phyloP scores from a whole-genome alignment of 2,113 vertebrate genomes.

The Grallaria varia region DNA sequence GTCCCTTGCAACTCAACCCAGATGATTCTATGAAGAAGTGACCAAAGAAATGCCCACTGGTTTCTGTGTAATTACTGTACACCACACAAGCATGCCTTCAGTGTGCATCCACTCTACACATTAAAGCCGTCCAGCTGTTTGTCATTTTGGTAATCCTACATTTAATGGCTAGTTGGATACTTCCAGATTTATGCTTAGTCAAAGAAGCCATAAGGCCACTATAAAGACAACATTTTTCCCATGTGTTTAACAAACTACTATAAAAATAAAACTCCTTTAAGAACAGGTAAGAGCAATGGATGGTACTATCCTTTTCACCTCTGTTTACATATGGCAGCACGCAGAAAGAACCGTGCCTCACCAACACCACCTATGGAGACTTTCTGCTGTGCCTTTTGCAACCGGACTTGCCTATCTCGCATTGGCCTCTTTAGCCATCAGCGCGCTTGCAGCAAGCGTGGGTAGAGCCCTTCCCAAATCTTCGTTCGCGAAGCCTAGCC shows the following conservation, averaged over 20 bases:
- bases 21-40: background rate
- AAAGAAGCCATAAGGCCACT: background rate
- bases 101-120: background rate
- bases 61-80: background rate
- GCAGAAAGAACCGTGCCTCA: no score
- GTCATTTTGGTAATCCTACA: background rate
- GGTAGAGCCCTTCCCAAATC: no score
- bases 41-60: background rate
- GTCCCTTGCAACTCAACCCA: background rate
- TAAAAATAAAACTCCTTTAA: background rate
- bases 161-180: background rate
- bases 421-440: no score
- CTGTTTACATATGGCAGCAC: background rate
- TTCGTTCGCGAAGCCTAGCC: no score
- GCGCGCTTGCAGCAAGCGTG: no score
- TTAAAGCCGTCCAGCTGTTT: background rate
- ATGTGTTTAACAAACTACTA: background rate
- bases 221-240: background rate
- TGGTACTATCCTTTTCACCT: background rate
- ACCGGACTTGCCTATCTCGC: no score
- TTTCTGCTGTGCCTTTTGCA: no score
- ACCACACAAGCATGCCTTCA: background rate
- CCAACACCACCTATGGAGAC: no score
- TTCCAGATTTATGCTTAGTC: background rate
- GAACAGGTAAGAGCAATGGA: background rate